Conservation (phyloP, 1,140 invertebrate species). For the Drosophila eugracilis region DNA sequence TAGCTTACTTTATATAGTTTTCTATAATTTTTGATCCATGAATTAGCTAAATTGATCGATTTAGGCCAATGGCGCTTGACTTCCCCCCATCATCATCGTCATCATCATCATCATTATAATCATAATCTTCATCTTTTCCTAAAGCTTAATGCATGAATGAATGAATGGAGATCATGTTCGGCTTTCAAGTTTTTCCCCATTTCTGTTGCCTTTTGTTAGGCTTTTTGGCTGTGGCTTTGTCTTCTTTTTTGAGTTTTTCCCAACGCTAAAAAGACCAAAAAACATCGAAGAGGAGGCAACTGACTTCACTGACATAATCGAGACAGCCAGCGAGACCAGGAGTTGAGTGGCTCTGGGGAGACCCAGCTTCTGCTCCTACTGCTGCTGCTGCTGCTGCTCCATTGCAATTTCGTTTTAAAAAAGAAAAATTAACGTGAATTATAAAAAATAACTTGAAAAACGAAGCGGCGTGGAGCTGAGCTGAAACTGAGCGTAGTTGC, state of each 20-base stretch:
- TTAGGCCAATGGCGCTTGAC: conserved; percentile 45
- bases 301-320: conserved; percentile 80
- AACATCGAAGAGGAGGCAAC: conserved; percentile 79
- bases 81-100: conserved; percentile 18
- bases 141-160: conserved; percentile 39
- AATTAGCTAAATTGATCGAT: conserved; percentile 28
- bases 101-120: no score
- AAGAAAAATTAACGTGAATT: conserved; percentile 82
- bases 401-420: conserved; percentile 79
- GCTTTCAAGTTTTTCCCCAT: conserved; percentile 18
- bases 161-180: conserved; percentile 45
- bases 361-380: conserved; percentile 32
- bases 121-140: no score
- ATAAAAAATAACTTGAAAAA: conserved; percentile 78
- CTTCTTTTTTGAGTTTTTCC: conserved; percentile 10
- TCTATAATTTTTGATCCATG: conserved; percentile 11
- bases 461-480: conserved; percentile 31
- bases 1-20: not conserved
- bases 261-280: conserved; percentile 19
- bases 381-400: conserved; percentile 27
- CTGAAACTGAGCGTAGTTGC: conserved; percentile 18
- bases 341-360: conserved; percentile 19
- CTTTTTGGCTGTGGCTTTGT: not conserved
- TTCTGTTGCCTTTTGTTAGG: conserved; percentile 4
- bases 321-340: conserved; percentile 76